Conservation (phyloP, 2,797 vertebrate species). For the Pristis pectinata region DNA sequence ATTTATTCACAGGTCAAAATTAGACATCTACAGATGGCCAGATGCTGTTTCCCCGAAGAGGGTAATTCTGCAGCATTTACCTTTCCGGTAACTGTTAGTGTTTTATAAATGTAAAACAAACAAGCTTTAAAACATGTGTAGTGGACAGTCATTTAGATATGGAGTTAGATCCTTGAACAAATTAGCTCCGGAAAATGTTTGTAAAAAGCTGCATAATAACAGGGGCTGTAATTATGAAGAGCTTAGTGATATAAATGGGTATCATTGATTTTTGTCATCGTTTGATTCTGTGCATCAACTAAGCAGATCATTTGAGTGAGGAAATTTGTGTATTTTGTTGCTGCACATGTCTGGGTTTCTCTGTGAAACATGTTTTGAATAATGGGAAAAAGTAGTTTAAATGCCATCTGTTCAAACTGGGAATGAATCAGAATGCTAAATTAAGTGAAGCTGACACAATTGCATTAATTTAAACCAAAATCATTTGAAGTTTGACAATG, state of each 20-base stretch:
- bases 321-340: background rate
- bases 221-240: background rate
- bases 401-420: background rate
- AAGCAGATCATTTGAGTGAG: conserved; percentile 4
- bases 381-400: conserved; percentile 24
- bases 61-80: conserved; percentile 30
- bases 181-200: conserved; percentile 13
- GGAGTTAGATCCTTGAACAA: background rate
- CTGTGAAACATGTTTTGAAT: background rate
- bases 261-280: background rate
- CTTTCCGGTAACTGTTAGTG: conserved; percentile 28
- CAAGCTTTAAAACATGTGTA: conserved; percentile 15
- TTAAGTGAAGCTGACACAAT: background rate
- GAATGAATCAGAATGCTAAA: background rate
- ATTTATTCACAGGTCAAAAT: conserved; percentile 38
- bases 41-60: conserved; percentile 19
- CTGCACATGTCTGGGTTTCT: background rate
- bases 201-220: conserved; percentile 4
- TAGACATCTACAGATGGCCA: conserved; percentile 31
- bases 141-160: conserved; percentile 2
- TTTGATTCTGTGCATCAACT: conserved; percentile 1
- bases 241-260: background rate
- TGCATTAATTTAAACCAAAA: background rate
- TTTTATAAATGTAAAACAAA: conserved; percentile 12
- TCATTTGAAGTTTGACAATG: background rate